phyloP scores from a whole-genome alignment of 1,140 invertebrate genomes.

The Coelopa frigida region DNA sequence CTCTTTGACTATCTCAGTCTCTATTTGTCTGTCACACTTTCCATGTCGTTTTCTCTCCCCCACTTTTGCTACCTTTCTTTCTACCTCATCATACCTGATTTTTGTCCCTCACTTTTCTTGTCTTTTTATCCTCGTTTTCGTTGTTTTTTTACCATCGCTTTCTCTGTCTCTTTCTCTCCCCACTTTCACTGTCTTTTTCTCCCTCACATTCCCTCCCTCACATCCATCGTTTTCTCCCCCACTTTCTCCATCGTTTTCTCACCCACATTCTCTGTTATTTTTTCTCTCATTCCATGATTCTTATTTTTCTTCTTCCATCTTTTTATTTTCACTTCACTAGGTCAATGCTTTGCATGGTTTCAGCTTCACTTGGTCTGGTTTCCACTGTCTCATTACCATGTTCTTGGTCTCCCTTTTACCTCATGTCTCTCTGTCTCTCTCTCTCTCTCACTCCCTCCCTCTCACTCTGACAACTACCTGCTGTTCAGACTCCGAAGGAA shows the following conservation, averaged over 20 bases:
- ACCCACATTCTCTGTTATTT: not conserved
- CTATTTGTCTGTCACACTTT: not conserved
- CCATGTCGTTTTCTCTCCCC: not conserved
- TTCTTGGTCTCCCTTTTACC: not conserved
- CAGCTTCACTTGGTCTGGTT: too few species aligned
- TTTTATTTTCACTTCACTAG: too few species aligned
- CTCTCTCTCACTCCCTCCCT: not conserved
- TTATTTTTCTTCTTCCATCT: too few species aligned
- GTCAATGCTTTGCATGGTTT: too few species aligned
- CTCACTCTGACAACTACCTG: not conserved
- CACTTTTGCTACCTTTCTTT: not conserved
- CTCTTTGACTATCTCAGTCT: not conserved
- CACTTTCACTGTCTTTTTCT: not conserved
- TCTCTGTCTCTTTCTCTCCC: not conserved
- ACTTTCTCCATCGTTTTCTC: not conserved
- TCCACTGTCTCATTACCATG: too few species aligned
- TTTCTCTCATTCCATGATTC: not conserved
- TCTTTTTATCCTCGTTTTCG: too few species aligned
- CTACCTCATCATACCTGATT: too few species aligned
- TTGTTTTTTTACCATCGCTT: not conserved
- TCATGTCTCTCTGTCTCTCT: not conserved
- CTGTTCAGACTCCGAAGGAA: not conserved
- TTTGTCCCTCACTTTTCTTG: too few species aligned
- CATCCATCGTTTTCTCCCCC: not conserved
- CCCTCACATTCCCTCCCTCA: not conserved